Conservation (phyloP, 2,888 invertebrate genomes). For the Psylliodes chrysocephalus region DNA sequence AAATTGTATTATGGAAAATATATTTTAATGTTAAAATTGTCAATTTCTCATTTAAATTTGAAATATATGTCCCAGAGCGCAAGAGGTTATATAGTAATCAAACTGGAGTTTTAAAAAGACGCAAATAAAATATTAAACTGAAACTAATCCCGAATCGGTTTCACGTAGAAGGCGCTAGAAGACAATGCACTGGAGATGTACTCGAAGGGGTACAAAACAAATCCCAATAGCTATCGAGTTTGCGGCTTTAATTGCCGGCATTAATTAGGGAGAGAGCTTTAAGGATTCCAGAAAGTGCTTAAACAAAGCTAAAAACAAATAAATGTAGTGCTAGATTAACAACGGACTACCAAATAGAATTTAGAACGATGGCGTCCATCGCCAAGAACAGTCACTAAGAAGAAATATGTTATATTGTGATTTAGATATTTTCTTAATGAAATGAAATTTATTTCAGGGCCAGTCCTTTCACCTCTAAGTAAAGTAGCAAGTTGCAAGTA, state of each 20-base stretch:
- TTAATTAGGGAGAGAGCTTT: conserved; percentile 31
- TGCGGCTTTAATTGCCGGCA: conserved; percentile 29
- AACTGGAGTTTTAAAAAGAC: no score
- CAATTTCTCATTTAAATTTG: no score
- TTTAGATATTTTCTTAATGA: no score
- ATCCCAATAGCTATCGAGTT: conserved; percentile 29
- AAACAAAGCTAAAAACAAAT: conserved; percentile 33
- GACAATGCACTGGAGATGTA: conserved; percentile 10
- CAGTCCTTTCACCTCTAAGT: no score
- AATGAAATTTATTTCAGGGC: no score
- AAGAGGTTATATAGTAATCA: no score
- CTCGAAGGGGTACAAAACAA: conserved; percentile 12
- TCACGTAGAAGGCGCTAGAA: conserved; percentile 9
- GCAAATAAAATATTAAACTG: conserved; percentile 4
- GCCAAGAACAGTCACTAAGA: neutral
- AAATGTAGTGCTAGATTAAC: conserved; percentile 28
- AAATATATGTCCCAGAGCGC: no score
- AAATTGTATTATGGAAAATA: no score
- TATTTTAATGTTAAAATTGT: no score
- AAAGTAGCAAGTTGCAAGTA: no score
- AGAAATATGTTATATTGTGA: no score
- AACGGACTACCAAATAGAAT: conserved; percentile 24
- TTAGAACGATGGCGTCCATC: neutral
- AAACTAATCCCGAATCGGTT: conserved; percentile 6
- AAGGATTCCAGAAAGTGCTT: conserved; percentile 23